phyloP scores from a whole-genome alignment of 2,797 vertebrate genomes.

The Sebastiscus tertius region DNA sequence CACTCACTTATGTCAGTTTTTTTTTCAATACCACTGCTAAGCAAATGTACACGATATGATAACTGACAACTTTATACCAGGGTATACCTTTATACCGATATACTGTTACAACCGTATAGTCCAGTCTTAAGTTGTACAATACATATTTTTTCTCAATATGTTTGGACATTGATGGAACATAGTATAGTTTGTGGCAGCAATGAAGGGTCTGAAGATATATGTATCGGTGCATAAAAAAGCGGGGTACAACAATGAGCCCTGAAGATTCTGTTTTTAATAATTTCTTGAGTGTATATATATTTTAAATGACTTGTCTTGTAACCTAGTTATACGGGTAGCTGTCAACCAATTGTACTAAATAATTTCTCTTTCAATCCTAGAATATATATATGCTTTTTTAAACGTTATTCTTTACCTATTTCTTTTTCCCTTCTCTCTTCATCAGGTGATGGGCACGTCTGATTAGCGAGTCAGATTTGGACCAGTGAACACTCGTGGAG shows the following conservation, averaged over 20 bases:
- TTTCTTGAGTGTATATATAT: not conserved
- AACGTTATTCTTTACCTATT: not conserved
- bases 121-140: not conserved
- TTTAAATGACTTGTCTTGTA: not conserved
- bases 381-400: not conserved
- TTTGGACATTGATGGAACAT: not conserved
- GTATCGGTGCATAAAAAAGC: not conserved
- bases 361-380: not conserved
- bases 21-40: too few relatives aligned
- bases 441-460: conserved; percentile 62
- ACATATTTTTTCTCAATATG: not conserved
- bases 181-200: not conserved
- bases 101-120: not conserved
- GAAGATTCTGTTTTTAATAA: not conserved
- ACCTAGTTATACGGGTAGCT: not conserved
- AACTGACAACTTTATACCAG: too few relatives aligned
- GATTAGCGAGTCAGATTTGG: conserved; percentile 42
- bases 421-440: conserved; percentile 4
- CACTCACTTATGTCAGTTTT: too few relatives aligned
- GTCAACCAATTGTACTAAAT: not conserved
- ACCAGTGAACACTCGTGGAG: conserved; percentile 42
- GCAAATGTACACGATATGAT: too few relatives aligned
- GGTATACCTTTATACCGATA: too few relatives aligned
- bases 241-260: not conserved
- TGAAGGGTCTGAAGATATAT: not conserved